Percentiles rank a stretch among this genome's conserved stretches.
Conservation (phyloP, 1,140 invertebrate genomes). For the Pseudachorutes palmiensis region DNA sequence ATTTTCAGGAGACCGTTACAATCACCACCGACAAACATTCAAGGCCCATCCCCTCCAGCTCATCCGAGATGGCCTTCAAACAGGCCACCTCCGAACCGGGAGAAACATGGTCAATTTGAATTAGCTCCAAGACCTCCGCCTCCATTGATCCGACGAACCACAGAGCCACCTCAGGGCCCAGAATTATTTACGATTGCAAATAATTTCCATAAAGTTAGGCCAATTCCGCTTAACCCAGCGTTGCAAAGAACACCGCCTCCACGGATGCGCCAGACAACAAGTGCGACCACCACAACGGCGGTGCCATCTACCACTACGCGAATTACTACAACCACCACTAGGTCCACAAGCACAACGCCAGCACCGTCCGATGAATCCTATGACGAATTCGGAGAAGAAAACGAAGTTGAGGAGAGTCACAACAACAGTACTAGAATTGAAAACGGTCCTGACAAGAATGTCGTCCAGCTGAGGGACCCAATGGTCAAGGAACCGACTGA, state of each 20-base stretch:
- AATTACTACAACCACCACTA: neutral
- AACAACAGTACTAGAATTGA: no score
- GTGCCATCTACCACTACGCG: neutral
- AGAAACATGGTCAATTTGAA: neutral
- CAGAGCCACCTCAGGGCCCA: neutral
- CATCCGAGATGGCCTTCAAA: neutral
- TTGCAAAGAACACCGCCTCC: neutral
- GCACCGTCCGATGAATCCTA: neutral
- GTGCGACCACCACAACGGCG: neutral
- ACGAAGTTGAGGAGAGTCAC: constrained; percentile 16
- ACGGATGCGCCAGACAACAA: constrained; percentile 10
- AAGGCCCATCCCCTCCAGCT: neutral
- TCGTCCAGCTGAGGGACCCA: neutral
- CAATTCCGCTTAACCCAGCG: constrained; percentile 17
- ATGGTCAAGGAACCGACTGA: neutral
- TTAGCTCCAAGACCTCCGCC: neutral
- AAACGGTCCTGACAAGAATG: neutral
- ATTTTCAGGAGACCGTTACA: constrained; percentile 21
- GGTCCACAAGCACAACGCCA: neutral
- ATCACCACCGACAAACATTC: constrained; percentile 8
- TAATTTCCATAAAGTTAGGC: constrained; percentile 12
- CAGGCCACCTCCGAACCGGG: neutral
- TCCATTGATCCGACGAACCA: neutral
- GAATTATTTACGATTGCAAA: neutral
- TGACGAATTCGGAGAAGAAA: neutral